Base-by-base conservation (phyloP, 2,888 invertebrate species). In the Lasioglossum lativentre region DNA sequence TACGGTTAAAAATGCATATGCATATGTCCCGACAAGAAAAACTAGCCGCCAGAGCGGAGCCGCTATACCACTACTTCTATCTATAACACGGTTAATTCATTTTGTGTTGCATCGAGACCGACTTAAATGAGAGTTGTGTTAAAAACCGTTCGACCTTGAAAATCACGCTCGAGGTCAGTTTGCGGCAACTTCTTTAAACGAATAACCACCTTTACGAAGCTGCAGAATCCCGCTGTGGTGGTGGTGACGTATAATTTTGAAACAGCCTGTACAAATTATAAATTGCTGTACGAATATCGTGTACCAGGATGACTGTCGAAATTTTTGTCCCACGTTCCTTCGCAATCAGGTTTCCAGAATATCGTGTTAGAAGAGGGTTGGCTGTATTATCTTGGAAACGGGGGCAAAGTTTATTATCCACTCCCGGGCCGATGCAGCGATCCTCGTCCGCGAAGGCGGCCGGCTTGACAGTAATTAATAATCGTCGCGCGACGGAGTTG, bases 391-490 rank as follows among this genome's bases (percentile, higher is more conserved):
- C 71, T 75, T 38, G 74, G 76, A 82, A 82, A 86, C 76, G 68
- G 72, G 86, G 86, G 56, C 76, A 74, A 66, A 83, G 83, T 86
- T 85, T 80, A 86, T 79, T 78, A 86, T 87, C 84, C 87, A 75
- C 27, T 73, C 63, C 34, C 52, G 68, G n/a, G 68, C 23, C 19
- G 56, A 34, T 66, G 47, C 70, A 70, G 66, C 73, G 78, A 85
- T 84, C 81, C 78, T 56, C 52, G 63, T 63, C 74, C 71, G 40
- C 80, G 79, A 86, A 86, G 86, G 78, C 86, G 84, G 77, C 82
- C 83, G 79, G 76, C 81, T 76, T 66, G 83, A 77, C 82, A 80
- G 89, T 88, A 88, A 88, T 88, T 88, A 88, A 88, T 88, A 88
- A 88, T 86, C 82, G 84, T 80, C 84, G 82, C 80, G 88, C 88